Percentiles rank a stretch among this genome's conserved stretches.
These are phyloP conservation scores for Melikaiella ostensackeni DNA, from an alignment of 2,888 invertebrate species.

Conservation along the genomic window DNA sequence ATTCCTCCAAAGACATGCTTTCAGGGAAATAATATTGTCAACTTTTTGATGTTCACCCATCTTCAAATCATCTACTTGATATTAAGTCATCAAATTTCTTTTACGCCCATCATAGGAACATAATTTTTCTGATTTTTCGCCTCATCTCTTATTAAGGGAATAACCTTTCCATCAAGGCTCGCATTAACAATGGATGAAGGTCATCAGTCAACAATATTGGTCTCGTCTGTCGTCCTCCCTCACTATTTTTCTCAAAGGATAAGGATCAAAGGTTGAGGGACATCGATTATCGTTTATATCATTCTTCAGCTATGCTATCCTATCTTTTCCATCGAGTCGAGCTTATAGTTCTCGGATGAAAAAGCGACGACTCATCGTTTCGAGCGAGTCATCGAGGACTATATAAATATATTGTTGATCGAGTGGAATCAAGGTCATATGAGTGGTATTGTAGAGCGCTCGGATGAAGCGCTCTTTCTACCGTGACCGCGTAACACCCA, in stretches of 20 bases:
- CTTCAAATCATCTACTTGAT: too few species aligned
- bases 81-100: neutral
- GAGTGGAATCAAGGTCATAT: conserved; percentile 29
- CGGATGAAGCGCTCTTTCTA: conserved; percentile 20
- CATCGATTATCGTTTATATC: conserved; percentile 23
- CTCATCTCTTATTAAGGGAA: neutral
- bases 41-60: too few species aligned
- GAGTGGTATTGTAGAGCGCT: neutral
- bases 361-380: conserved; percentile 17
- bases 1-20: too few species aligned
- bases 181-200: neutral
- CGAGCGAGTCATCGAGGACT: conserved; percentile 8
- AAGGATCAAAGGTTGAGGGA: neutral
- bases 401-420: conserved; percentile 17
- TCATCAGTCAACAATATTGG: neutral
- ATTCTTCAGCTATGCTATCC: neutral
- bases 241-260: conserved; percentile 11
- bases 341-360: conserved; percentile 1
- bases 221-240: neutral
- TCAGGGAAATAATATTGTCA: too few species aligned
- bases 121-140: neutral
- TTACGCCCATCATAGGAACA: neutral
- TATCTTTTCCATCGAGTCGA: neutral
- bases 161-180: neutral
- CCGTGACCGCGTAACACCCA: conserved; percentile 17